These are phyloP conservation scores for Cordilura impudica DNA, from an alignment of 2,888 invertebrate species.

Conservation along the genomic window DNA sequence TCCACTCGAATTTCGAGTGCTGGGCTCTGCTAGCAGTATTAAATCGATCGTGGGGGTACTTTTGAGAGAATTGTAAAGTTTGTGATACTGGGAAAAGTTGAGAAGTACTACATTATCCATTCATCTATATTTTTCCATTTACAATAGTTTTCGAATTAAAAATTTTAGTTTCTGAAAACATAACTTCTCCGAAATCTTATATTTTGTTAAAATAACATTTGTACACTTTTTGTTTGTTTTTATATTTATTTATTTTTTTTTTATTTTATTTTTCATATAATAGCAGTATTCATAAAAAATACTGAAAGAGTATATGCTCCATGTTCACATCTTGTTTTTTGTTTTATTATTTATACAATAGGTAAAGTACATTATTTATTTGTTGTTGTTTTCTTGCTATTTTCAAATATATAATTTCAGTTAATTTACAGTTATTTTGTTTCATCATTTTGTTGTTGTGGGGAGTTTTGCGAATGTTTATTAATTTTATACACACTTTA, in stretches of 20 bases:
- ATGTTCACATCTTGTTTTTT: slow-evolving; percentile 75
- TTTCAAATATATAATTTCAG: slow-evolving; percentile 61
- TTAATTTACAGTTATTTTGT: slow-evolving; percentile 64
- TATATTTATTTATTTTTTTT: slow-evolving; percentile 64
- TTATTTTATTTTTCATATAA: slow-evolving; percentile 72
- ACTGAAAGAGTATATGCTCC: slow-evolving; percentile 76
- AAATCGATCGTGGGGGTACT: no score
- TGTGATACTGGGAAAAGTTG: no score
- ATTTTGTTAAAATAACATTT: background rate
- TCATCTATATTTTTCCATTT: no score
- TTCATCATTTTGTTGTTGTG: slow-evolving; percentile 41
- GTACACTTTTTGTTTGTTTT: slow-evolving; percentile 11
- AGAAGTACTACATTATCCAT: no score
- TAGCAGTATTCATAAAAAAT: slow-evolving; percentile 77
- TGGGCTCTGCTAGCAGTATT: no score
- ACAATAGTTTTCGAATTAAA: no score
- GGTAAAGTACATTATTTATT: slow-evolving; percentile 62
- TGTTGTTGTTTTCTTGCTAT: slow-evolving; percentile 62
- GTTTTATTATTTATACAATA: slow-evolving; percentile 61
- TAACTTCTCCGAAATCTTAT: no score
- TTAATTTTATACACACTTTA: slow-evolving; percentile 60
- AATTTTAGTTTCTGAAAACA: no score
- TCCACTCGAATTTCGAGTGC: no score
- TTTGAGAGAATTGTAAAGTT: no score
- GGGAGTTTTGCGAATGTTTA: slow-evolving; percentile 28